Conservation (phyloP, 2,797 vertebrate genomes). For the Eurystomus glaucurus region DNA sequence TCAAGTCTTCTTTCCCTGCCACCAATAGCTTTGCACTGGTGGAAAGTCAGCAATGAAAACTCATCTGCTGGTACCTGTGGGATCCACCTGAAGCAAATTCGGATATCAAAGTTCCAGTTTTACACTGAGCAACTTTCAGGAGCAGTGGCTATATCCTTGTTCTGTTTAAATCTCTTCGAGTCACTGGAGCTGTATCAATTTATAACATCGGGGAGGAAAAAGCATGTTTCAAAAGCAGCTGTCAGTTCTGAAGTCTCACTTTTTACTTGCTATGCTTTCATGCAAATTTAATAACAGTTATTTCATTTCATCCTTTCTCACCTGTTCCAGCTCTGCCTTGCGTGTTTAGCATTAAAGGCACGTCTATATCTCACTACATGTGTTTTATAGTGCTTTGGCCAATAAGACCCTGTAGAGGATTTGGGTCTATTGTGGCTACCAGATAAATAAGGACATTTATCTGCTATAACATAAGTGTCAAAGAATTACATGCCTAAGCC, state of each 20-base stretch:
- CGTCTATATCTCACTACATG: not conserved
- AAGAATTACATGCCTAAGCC: not conserved
- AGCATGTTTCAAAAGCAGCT: not conserved
- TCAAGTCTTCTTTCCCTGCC: not conserved
- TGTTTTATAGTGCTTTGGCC: not conserved
- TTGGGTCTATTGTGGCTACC: not conserved
- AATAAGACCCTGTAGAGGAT: not conserved
- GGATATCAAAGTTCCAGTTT: not conserved
- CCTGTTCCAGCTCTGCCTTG: not conserved
- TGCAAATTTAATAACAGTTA: not conserved
- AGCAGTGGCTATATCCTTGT: fast-evolving
- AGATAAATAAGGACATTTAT: not conserved
- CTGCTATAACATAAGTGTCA: not conserved
- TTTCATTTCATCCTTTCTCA: not conserved
- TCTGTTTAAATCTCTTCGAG: not conserved
- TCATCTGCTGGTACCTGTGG: not conserved
- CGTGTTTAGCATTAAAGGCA: not conserved
- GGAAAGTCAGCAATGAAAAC: not conserved
- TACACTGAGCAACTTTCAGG: not conserved
- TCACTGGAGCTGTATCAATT: not conserved
- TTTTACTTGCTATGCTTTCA: not conserved
- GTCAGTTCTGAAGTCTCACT: not conserved
- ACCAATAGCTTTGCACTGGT: not conserved
- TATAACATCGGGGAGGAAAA: fast-evolving
- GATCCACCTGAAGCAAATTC: not conserved